A percentile compares a stretch with the other conserved stretches of the same genome.
Evolutionary conservation across 2,113 vertebrate species (phyloP).

Genomic region (Ia io): DNA sequence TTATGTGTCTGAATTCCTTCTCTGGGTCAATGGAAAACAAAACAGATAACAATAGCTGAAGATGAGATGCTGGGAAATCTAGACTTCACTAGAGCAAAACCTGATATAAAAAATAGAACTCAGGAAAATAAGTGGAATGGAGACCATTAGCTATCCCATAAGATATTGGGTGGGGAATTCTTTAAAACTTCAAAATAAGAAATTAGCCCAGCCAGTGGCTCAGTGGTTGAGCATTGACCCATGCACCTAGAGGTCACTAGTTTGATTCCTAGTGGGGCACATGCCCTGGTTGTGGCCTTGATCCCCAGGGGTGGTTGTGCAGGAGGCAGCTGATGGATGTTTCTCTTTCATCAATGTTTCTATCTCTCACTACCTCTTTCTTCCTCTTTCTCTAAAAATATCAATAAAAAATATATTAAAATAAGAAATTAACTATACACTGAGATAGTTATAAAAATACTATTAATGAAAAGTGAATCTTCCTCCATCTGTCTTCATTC

Average conservation of each 20-base stretch:
- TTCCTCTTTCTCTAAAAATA: no score
- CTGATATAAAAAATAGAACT: background rate
- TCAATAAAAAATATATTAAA: no score
- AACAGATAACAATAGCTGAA: background rate
- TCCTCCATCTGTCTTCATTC: background rate
- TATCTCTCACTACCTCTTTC: no score
- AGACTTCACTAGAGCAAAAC: background rate
- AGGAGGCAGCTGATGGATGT: no score
- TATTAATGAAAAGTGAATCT: background rate
- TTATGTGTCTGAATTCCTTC: background rate
- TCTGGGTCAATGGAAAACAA: background rate
- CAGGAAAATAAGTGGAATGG: background rate
- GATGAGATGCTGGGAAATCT: background rate
- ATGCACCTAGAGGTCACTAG: no score
- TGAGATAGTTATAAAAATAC: background rate
- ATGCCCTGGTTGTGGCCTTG: no score
- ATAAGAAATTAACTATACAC: background rate
- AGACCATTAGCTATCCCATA: background rate
- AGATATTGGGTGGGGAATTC: background rate
- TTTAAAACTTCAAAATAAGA: background rate
- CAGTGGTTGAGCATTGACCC: no score
- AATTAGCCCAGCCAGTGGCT: no score
- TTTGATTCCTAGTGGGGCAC: no score
- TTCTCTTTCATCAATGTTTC: no score
- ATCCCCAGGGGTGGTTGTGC: no score